Conservation (phyloP, 2,113 vertebrate species). For the Collichthys lucidus region DNA sequence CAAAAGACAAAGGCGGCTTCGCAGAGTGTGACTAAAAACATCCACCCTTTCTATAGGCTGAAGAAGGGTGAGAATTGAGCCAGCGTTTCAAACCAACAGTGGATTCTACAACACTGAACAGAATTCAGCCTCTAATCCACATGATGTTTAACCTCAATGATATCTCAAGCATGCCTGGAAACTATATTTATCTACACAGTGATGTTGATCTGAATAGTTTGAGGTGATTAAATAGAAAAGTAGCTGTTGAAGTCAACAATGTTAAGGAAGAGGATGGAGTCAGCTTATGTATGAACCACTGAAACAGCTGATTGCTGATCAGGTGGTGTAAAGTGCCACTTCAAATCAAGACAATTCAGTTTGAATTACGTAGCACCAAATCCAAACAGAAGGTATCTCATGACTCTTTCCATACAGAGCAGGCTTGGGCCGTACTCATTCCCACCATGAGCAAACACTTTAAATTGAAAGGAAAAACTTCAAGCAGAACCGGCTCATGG, state of each 20-base stretch:
- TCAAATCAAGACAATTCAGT: not conserved
- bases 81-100: not conserved
- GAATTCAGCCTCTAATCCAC: not conserved
- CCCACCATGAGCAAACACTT: no score
- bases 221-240: not conserved
- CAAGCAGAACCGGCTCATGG: no score
- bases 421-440: no score
- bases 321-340: not conserved
- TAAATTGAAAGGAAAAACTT: no score
- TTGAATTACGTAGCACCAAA: no score
- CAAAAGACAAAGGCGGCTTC: slow-evolving; percentile 42
- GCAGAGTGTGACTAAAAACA: slow-evolving; percentile 11
- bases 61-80: not conserved
- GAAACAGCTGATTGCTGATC: not conserved
- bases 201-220: not conserved
- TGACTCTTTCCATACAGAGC: no score
- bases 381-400: no score
- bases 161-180: not conserved
- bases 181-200: not conserved
- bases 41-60: not conserved
- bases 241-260: not conserved
- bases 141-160: not conserved
- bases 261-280: not conserved
- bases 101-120: not conserved
- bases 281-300: not conserved